Percentiles rank a stretch among this genome's conserved stretches.
These are phyloP conservation scores for Cinclus cinclus DNA, from an alignment of 2,113 vertebrate species.

Conservation along the genomic window DNA sequence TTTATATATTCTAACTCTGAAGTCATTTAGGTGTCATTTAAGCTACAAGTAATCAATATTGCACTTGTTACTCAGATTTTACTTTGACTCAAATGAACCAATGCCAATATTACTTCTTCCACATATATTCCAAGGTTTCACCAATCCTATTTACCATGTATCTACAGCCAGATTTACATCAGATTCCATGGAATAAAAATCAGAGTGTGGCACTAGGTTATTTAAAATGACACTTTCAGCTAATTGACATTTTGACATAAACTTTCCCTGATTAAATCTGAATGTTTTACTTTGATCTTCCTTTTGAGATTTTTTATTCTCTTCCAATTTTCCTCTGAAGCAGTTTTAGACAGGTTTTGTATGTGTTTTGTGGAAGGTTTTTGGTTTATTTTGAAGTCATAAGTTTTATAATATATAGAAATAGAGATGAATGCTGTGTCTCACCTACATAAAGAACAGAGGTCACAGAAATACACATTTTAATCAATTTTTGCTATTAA, in stretches of 20 bases:
- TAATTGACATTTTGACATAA: background rate
- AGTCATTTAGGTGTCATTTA: background rate
- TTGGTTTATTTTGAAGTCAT: background rate
- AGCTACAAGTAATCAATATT: background rate
- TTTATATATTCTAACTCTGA: background rate
- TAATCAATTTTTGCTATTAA: background rate
- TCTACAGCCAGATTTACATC: background rate
- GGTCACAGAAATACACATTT: background rate
- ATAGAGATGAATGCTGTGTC: background rate
- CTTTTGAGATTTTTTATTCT: background rate
- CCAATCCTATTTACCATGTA: background rate
- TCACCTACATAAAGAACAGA: background rate
- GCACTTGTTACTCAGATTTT: background rate
- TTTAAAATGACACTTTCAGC: background rate
- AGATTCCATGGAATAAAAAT: background rate
- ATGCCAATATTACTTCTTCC: background rate
- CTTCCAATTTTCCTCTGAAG: background rate
- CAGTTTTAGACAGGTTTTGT: background rate
- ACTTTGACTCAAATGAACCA: background rate
- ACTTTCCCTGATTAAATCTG: background rate
- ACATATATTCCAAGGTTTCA: background rate
- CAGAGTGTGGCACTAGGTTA: background rate
- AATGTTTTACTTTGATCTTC: background rate
- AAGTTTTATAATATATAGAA: background rate
- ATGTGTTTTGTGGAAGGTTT: background rate